Evolutionary conservation across 1,140 invertebrate genomes (phyloP).

Genomic region (Eurosta solidaginis): DNA sequence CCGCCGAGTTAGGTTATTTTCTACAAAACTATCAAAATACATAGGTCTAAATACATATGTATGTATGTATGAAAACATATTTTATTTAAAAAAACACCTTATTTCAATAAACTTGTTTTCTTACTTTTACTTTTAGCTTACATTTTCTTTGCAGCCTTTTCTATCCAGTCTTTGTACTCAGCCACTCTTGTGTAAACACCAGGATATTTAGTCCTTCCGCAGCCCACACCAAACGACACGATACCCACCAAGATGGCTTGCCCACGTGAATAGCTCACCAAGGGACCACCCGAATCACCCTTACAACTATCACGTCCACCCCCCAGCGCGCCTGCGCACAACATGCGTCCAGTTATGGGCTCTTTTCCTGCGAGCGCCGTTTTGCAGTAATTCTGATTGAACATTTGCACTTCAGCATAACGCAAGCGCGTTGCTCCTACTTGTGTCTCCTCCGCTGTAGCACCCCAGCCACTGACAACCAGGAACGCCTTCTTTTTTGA

Average conservation of each 20-base stretch:
- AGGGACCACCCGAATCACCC: constrained; percentile 35
- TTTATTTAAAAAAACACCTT: too few relatives aligned
- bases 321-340: constrained; percentile 24
- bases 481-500: constrained; percentile 40
- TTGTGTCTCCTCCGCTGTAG: constrained; percentile 41
- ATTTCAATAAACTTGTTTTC: too few relatives aligned
- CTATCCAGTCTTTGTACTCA: constrained; percentile 30
- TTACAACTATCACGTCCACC: constrained; percentile 32
- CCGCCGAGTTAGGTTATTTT: too few relatives aligned
- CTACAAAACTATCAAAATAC: too few relatives aligned
- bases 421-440: constrained; percentile 38
- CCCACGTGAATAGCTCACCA: not conserved
- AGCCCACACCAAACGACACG: constrained; percentile 52
- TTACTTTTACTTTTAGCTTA: not conserved
- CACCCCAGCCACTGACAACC: constrained; percentile 59
- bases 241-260: constrained; percentile 59
- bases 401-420: constrained; percentile 44
- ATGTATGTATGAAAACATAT: too few relatives aligned
- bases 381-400: constrained; percentile 41
- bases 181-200: constrained; percentile 55
- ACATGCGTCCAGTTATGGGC: constrained; percentile 50
- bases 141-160: not conserved
- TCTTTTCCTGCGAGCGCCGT: constrained; percentile 36
- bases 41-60: too few relatives aligned
- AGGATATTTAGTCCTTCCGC: constrained; percentile 56